Evolutionary conservation across 2,113 vertebrate genomes (phyloP), one percentile per base, ranked within the genome.

Genomic region (Mormyrus iriodes): DNA sequence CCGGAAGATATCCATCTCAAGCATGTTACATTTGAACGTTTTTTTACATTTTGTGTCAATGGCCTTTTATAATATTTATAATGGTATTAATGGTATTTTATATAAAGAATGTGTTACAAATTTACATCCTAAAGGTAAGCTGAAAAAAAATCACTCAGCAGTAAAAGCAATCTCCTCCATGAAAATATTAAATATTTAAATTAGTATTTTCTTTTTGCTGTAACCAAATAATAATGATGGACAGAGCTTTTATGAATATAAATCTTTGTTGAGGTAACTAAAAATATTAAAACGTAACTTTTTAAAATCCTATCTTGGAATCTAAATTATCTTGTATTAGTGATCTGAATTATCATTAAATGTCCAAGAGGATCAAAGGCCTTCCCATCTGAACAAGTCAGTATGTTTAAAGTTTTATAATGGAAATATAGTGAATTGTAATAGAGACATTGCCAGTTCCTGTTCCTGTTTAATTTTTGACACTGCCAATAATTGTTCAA

Each of bases 1-100:
- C 49, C 48, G 65, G 49, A 86, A 90, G 85, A 53, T 35, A 51
- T 82, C 51, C 48, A 69, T 73, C 69, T 48, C 31, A 39, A 87
- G 24, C 35, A 65, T 52, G 21, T 61, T 48, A 79, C 31, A 42
- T 79, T 42, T 79, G 35, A 79, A 19, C 13, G 31, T 0, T 17
- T 79, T 79, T 79, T 79, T 7, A 79, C 35, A 79, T 79, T 79
- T 19, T 15, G 3, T 79, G 73, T 69, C 61, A 69, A 69, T 69
- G 61, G 61, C 10, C 61, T 69, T 69, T 69, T 69, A 69, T 79
- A 79, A 35, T 79, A 19, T 79, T 79, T 42, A 69, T 79, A 79
- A 42, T 39, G 35, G 5, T 10, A 53, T 53, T 53, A n/a, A n/a
- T n/a, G n/a, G 55, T n/a, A n/a, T 61, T 61, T 61, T 73, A 5